Conservation (phyloP, 1,140 invertebrate species). For the Leucophenga varia region DNA sequence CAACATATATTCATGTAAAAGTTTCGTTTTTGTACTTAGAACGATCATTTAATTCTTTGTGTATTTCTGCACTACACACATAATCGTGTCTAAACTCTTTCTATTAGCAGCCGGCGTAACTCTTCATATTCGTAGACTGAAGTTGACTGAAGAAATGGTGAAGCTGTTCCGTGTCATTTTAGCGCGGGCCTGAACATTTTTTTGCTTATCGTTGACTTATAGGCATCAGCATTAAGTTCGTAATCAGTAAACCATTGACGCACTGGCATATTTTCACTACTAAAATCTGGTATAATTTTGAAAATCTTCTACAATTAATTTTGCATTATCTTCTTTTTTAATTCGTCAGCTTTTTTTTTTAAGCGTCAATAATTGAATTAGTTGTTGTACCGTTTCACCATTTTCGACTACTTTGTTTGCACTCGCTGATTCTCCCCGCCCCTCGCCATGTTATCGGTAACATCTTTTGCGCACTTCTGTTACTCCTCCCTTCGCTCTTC, state of each 20-base stretch:
- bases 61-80: background rate
- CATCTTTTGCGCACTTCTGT: too few relatives aligned
- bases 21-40: background rate
- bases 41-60: background rate
- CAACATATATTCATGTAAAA: background rate
- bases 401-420: too few relatives aligned
- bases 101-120: background rate
- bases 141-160: constrained; percentile 1
- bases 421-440: too few relatives aligned
- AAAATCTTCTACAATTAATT: constrained; percentile 4
- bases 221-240: constrained; percentile 3
- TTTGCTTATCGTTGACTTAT: constrained; percentile 10
- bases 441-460: too few relatives aligned
- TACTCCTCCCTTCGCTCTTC: too few relatives aligned
- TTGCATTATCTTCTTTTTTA: constrained; percentile 1
- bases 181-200: constrained; percentile 5
- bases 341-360: constrained; percentile 10
- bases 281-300: constrained; percentile 8
- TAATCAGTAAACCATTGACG: background rate
- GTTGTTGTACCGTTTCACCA: too few relatives aligned
- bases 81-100: background rate
- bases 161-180: constrained; percentile 4
- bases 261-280: background rate
- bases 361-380: too few relatives aligned
- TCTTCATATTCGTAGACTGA: constrained; percentile 2